phyloP scores from a whole-genome alignment of 2,888 invertebrate genomes.

The Latrodectus elegans region DNA sequence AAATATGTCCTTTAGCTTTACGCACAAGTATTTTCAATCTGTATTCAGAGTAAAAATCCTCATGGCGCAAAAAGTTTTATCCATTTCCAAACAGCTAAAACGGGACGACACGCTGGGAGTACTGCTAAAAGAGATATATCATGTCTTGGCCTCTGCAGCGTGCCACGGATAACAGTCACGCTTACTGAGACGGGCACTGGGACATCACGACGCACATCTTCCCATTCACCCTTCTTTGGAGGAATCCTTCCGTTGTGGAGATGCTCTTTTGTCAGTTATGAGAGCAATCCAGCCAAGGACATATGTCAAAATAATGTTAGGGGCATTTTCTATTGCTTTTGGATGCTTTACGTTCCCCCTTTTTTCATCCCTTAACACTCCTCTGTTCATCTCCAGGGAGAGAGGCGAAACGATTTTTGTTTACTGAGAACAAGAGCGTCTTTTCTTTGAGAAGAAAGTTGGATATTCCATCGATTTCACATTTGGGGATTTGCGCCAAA shows the following conservation, averaged over 20 bases:
- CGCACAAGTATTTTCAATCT: no score
- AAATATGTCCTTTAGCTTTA: no score
- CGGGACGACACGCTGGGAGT: not conserved
- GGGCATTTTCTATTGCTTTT: slow-evolving; percentile 45
- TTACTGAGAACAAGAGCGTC: slow-evolving; percentile 20
- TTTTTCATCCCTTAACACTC: not conserved
- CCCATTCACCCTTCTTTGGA: no score
- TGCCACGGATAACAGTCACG: slow-evolving; percentile 29
- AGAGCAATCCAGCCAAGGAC: slow-evolving; percentile 38
- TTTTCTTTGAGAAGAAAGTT: slow-evolving; percentile 20
- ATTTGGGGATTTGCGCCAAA: slow-evolving; percentile 20
- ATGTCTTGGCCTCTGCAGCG: slow-evolving; percentile 17
- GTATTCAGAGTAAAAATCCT: no score
- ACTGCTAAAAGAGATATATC: slow-evolving; percentile 32
- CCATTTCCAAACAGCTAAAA: slow-evolving; percentile 8
- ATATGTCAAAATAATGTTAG: slow-evolving; percentile 59
- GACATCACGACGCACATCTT: no score
- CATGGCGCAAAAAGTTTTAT: not conserved
- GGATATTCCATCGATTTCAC: slow-evolving; percentile 48
- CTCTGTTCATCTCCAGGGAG: not conserved
- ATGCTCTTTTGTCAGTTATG: slow-evolving; percentile 5
- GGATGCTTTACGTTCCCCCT: not conserved
- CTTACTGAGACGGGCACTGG: not conserved
- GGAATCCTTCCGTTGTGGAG: no score
- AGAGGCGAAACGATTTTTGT: slow-evolving; percentile 19